phyloP scores from a whole-genome alignment of 2,113 vertebrate species.

The Oxygymnocypris stewartii region DNA sequence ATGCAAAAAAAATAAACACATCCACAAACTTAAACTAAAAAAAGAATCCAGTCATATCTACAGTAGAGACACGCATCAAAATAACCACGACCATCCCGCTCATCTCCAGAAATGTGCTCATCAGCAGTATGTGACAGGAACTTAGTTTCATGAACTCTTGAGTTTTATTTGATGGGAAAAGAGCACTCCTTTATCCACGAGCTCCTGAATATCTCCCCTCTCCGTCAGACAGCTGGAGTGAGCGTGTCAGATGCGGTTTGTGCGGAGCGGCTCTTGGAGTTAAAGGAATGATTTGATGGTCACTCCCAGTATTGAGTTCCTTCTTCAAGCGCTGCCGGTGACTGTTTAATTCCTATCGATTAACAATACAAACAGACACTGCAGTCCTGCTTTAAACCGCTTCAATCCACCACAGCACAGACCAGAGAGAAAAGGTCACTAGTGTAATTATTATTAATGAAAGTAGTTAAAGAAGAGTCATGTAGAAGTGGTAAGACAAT shows the following conservation, averaged over 20 bases:
- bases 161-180: conserved; percentile 25
- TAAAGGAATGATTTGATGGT: conserved; percentile 17
- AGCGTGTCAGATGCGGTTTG: conserved; percentile 25
- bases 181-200: conserved; percentile 44
- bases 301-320: conserved; percentile 38
- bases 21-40: no score
- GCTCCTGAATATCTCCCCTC: conserved; percentile 51
- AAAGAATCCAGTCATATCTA: not conserved
- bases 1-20: no score
- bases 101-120: not conserved
- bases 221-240: not conserved
- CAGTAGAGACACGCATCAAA: not conserved
- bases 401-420: not conserved
- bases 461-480: not conserved
- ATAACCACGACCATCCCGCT: not conserved
- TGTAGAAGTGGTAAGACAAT: not conserved
- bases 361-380: conserved; percentile 33
- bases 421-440: not conserved
- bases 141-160: not conserved
- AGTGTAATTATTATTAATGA: not conserved
- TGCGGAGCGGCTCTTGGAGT: not conserved
- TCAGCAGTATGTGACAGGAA: not conserved
- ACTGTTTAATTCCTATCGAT: conserved; percentile 54
- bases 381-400: not conserved
- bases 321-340: conserved; percentile 24